These are phyloP conservation scores for Trisateles emortualis DNA, from an alignment of 2,888 invertebrate species.

Conservation along the genomic window DNA sequence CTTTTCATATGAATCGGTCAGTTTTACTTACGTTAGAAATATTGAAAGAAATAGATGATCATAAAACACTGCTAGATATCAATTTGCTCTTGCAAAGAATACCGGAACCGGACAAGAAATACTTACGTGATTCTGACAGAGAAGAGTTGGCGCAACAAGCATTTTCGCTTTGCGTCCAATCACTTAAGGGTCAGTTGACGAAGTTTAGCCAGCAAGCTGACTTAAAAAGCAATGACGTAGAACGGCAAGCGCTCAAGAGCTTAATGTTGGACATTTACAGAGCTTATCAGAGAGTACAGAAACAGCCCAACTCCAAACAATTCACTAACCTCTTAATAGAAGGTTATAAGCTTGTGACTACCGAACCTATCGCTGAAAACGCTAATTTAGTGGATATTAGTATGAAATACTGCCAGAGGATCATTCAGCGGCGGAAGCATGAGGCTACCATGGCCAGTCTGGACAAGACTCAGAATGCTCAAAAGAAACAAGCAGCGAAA, in stretches of 20 bases:
- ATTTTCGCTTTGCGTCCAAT: constrained; percentile 90
- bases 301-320: constrained; percentile 86
- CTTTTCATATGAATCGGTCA: constrained; percentile 95
- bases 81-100: constrained; percentile 92
- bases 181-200: constrained; percentile 88
- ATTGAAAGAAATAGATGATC: constrained; percentile 92
- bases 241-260: constrained; percentile 81
- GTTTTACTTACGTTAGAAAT: constrained; percentile 94
- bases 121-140: constrained; percentile 94
- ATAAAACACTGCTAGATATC: constrained; percentile 92
- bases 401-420: constrained; percentile 90
- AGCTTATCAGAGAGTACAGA: constrained; percentile 90
- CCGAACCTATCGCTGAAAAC: constrained; percentile 88
- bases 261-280: constrained; percentile 88
- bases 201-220: constrained; percentile 82
- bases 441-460: constrained; percentile 75
- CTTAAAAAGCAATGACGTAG: constrained; percentile 76
- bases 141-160: constrained; percentile 93
- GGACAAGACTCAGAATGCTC: constrained; percentile 72
- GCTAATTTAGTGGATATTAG: constrained; percentile 89
- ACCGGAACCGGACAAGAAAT: constrained; percentile 96
- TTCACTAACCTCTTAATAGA: constrained; percentile 90
- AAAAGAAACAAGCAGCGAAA: constrained; percentile 71
- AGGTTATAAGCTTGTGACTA: constrained; percentile 89
- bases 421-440: constrained; percentile 87